Evolutionary conservation across 2,888 invertebrate genomes (phyloP).

Genomic region (Netelia melanura): DNA sequence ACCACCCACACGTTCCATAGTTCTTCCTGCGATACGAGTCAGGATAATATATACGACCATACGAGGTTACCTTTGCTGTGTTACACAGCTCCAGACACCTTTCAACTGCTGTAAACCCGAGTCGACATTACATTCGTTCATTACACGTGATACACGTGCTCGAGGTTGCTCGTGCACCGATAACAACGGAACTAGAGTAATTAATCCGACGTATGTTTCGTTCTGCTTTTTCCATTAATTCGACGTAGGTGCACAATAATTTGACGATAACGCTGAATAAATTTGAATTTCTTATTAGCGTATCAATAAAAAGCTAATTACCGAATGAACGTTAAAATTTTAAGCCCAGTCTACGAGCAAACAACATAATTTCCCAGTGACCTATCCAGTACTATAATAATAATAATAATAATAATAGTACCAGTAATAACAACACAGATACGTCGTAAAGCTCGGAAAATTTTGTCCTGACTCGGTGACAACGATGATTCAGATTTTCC

Average conservation of each 20-base stretch:
- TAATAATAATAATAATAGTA: conserved; percentile 24
- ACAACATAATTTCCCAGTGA: conserved; percentile 36
- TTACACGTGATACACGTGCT: conserved; percentile 11
- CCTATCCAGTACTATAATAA: conserved; percentile 18
- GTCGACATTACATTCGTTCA: conserved; percentile 38
- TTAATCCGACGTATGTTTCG: too few species aligned
- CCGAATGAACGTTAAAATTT: too few species aligned
- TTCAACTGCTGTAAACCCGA: conserved; percentile 13
- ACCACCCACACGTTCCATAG: conserved; percentile 20
- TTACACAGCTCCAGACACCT: conserved; percentile 8
- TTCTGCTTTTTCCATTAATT: too few species aligned
- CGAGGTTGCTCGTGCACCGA: too few species aligned
- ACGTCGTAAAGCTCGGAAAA: conserved; percentile 9
- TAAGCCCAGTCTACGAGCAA: neutral
- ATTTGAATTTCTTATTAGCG: too few species aligned
- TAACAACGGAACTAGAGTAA: too few species aligned
- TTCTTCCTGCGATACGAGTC: conserved; percentile 18
- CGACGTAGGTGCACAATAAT: too few species aligned
- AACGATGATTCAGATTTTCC: conserved; percentile 59
- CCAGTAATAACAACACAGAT: conserved; percentile 13
- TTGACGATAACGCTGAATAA: too few species aligned
- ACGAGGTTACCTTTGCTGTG: conserved; percentile 12
- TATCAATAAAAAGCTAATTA: too few species aligned
- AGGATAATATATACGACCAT: conserved; percentile 20
- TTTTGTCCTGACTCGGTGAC: conserved; percentile 30